Conservation (phyloP, 2,888 invertebrate genomes). For the Notodonta ziczac region DNA sequence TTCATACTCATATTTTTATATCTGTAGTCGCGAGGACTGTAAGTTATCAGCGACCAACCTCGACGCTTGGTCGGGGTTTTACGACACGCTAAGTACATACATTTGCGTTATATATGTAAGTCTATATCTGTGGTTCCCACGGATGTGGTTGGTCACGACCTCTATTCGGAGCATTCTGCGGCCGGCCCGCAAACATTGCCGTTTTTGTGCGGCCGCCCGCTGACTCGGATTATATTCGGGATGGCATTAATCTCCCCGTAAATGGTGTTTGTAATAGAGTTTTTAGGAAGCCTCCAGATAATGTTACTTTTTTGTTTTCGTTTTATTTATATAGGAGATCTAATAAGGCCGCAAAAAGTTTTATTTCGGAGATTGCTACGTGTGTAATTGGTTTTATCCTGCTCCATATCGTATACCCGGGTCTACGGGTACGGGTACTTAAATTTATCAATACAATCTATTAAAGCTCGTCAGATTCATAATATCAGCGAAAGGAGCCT, state of each 20-base stretch:
- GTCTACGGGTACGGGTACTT: too few species aligned
- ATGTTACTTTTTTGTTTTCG: conserved; percentile 28
- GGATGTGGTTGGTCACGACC: conserved; percentile 48
- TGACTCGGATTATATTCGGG: conserved; percentile 45
- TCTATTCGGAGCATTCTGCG: conserved; percentile 51
- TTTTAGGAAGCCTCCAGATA: conserved; percentile 36
- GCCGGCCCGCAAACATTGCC: conserved; percentile 42
- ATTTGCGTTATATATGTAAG: too few species aligned
- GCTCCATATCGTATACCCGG: too few species aligned
- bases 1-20: too few species aligned
- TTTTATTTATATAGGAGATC: conserved; percentile 18
- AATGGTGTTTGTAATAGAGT: conserved; percentile 45
- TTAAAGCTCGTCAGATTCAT: background rate
- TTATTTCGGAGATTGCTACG: background rate
- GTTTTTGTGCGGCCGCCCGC: conserved; percentile 51
- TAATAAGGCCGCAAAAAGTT: conserved; percentile 1
- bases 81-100: too few species aligned
- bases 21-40: too few species aligned
- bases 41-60: too few species aligned
- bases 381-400: too few species aligned
- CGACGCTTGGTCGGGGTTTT: too few species aligned
- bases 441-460: background rate
- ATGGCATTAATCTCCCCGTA: conserved; percentile 44
- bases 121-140: too few species aligned
- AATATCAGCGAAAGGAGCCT: background rate